Conservation (phyloP, 2,797 vertebrate genomes). For the Fundulus diaphanus region DNA sequence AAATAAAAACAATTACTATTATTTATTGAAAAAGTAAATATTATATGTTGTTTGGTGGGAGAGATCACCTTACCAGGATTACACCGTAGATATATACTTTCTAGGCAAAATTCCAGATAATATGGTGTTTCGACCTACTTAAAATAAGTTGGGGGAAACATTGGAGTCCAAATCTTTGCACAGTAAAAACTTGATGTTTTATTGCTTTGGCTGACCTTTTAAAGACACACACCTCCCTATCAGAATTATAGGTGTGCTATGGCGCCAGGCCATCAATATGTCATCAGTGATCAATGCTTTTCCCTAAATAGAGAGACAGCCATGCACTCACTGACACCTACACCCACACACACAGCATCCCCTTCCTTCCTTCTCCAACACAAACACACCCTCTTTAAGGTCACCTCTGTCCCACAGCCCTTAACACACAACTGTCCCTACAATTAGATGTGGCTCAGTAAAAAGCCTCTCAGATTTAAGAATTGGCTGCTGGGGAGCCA, state of each 20-base stretch:
- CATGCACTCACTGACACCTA: conserved; percentile 42
- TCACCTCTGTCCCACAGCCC: conserved; percentile 74
- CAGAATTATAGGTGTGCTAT: conserved; percentile 71
- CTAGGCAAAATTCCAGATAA: conserved; percentile 20
- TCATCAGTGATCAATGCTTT: conserved; percentile 79
- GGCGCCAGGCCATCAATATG: conserved; percentile 71
- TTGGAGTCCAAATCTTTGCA: conserved; percentile 47
- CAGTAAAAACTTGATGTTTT: conserved; percentile 61
- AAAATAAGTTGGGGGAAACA: conserved; percentile 28
- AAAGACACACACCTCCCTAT: conserved; percentile 66
- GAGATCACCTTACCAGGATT: conserved; percentile 5
- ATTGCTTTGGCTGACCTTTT: conserved; percentile 77
- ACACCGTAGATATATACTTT: conserved; percentile 1
- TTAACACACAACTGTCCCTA: conserved; percentile 69
- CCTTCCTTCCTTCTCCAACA: conserved; percentile 35
- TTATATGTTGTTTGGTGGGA: conserved; percentile 9
- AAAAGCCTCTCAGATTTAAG: conserved; percentile 69
- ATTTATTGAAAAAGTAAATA: no score
- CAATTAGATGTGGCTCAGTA: conserved; percentile 77
- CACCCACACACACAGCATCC: conserved; percentile 33
- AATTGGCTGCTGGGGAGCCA: conserved; percentile 66
- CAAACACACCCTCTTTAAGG: conserved; percentile 70
- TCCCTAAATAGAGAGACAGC: conserved; percentile 64
- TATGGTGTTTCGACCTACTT: conserved; percentile 28
- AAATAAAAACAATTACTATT: no score